phyloP scores from a whole-genome alignment of 2,888 invertebrate species.

The Rhingia campestris region DNA sequence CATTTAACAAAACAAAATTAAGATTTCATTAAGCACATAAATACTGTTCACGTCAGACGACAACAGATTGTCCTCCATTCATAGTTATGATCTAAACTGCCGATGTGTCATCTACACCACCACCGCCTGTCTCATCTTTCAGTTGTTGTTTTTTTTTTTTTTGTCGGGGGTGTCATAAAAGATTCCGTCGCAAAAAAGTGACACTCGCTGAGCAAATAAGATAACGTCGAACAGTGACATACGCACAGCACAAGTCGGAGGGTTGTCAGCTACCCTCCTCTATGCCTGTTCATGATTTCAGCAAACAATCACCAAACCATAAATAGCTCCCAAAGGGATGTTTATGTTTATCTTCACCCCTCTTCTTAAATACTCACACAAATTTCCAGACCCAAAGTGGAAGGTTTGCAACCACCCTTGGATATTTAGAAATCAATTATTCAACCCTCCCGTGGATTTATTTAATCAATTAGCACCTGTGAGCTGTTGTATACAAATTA shows the following conservation, averaged over 20 bases:
- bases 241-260: conserved; percentile 12
- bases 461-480: conserved; percentile 73
- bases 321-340: conserved; percentile 82
- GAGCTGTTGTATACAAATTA: conserved; percentile 38
- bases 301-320: conserved; percentile 77
- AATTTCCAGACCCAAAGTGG: background rate
- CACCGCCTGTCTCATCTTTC: conserved; percentile 39
- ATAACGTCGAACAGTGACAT: conserved; percentile 69
- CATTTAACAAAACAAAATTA: conserved; percentile 5
- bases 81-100: conserved; percentile 56
- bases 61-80: conserved; percentile 56
- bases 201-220: conserved; percentile 76
- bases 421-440: conserved; percentile 72
- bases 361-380: conserved; percentile 40
- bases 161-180: conserved; percentile 18
- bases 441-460: conserved; percentile 50
- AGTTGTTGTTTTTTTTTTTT: background rate
- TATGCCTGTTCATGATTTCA: conserved; percentile 68
- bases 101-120: conserved; percentile 60
- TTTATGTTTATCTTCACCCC: conserved; percentile 76
- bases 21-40: conserved; percentile 61
- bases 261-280: conserved; percentile 43
- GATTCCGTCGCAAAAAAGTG: conserved; percentile 27
- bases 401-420: conserved; percentile 35
- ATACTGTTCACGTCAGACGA: conserved; percentile 44